Conservation (phyloP, 2,888 invertebrate species). For the Micropterix aruncella region DNA sequence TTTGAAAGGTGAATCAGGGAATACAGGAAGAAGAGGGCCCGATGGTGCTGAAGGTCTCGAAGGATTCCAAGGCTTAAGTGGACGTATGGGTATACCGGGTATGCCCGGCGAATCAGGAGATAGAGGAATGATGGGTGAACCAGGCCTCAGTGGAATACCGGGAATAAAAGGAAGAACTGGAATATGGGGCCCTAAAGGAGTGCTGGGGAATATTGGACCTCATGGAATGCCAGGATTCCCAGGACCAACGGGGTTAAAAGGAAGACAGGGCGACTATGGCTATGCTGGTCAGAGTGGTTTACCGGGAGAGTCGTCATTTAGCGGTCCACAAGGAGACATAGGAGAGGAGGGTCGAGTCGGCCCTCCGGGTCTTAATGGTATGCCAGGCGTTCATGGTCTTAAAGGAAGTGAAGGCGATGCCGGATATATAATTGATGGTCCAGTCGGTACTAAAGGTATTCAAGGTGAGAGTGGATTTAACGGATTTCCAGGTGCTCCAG, state of each 20-base stretch:
- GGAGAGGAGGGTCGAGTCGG: slow-evolving; percentile 38
- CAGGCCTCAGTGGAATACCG: slow-evolving; percentile 42
- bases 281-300: slow-evolving; percentile 37
- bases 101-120: slow-evolving; percentile 25
- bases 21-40: slow-evolving; percentile 22
- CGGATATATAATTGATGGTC: slow-evolving; percentile 34
- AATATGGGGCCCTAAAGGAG: slow-evolving; percentile 24
- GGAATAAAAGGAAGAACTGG: slow-evolving; percentile 39
- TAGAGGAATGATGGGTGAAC: slow-evolving; percentile 27
- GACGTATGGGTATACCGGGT: slow-evolving; percentile 23
- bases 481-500: slow-evolving; percentile 33
- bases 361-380: slow-evolving; percentile 17
- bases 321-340: slow-evolving; percentile 45
- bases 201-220: slow-evolving; percentile 41
- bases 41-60: slow-evolving; percentile 23
- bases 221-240: slow-evolving; percentile 39
- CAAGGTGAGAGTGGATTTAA: slow-evolving; percentile 43
- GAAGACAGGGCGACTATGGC: slow-evolving; percentile 39
- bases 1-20: slow-evolving; percentile 40
- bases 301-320: slow-evolving; percentile 45
- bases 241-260: slow-evolving; percentile 36
- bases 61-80: slow-evolving; percentile 32
- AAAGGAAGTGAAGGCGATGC: slow-evolving; percentile 43
- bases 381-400: slow-evolving; percentile 35
- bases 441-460: slow-evolving; percentile 40